Evolutionary conservation across 2,888 invertebrate genomes (phyloP).

Genomic region (Maniola hyperantus): DNA sequence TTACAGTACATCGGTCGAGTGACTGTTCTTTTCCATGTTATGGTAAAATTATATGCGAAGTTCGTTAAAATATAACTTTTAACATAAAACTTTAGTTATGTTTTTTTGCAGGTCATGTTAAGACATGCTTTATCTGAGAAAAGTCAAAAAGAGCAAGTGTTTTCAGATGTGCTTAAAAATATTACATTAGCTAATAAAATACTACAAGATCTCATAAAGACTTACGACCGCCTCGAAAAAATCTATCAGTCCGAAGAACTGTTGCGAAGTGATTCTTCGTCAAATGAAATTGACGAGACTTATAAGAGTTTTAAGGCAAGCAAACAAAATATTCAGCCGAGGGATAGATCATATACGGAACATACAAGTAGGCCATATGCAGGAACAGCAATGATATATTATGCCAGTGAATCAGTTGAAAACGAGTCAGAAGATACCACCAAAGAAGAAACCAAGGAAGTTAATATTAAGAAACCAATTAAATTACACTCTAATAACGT

Average conservation of each 20-base stretch:
- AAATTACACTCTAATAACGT: not conserved
- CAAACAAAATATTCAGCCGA: slow-evolving; percentile 14
- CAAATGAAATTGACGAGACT: slow-evolving; percentile 24
- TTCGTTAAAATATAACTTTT: slow-evolving; percentile 6
- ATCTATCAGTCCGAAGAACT: slow-evolving; percentile 44
- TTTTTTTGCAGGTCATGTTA: slow-evolving; percentile 33
- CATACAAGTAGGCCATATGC: slow-evolving; percentile 13
- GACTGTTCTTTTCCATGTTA: slow-evolving; percentile 5
- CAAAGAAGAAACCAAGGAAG: slow-evolving; percentile 11
- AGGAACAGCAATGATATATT: slow-evolving; percentile 28
- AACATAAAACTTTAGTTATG: not conserved
- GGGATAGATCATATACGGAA: slow-evolving; percentile 18
- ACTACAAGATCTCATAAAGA: slow-evolving; percentile 57
- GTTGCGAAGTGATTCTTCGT: slow-evolving; percentile 25
- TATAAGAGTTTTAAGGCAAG: slow-evolving; percentile 8
- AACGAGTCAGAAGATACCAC: not conserved
- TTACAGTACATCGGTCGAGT: slow-evolving; percentile 34
- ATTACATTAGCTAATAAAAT: slow-evolving; percentile 60
- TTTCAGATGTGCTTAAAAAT: slow-evolving; percentile 59
- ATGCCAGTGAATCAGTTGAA: slow-evolving; percentile 22
- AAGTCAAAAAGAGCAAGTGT: slow-evolving; percentile 43
- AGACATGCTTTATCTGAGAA: slow-evolving; percentile 12
- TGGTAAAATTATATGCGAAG: slow-evolving; percentile 12
- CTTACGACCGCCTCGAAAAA: slow-evolving; percentile 58
- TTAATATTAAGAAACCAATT: not conserved